Evolutionary conservation across 2,888 invertebrate genomes (phyloP).

Genomic region (Chrysolina oricalcia): DNA sequence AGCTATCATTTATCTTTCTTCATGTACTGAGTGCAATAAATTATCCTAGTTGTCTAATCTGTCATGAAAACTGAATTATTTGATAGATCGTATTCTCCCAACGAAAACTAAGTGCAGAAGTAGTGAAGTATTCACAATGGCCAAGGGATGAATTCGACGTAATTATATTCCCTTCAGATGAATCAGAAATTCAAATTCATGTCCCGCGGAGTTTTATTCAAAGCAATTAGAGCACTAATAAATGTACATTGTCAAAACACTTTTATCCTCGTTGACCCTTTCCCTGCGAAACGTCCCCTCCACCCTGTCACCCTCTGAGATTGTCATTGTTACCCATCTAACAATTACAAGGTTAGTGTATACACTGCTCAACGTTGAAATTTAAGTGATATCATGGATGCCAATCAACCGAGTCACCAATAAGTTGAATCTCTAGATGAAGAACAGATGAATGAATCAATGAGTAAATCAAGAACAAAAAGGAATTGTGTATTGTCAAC

Average conservation of each 20-base stretch:
- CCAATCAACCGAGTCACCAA: no score
- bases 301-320: not conserved
- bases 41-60: no score
- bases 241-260: conserved; percentile 43
- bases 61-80: no score
- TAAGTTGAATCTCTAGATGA: no score
- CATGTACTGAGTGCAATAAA: no score
- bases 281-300: conserved; percentile 28
- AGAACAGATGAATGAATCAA: no score
- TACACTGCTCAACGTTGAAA: conserved; percentile 20
- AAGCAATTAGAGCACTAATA: conserved; percentile 39
- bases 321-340: conserved; percentile 11
- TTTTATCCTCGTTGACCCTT: conserved; percentile 32
- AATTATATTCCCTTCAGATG: not conserved
- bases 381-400: no score
- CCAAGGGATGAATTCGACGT: not conserved
- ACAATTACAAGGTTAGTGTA: not conserved
- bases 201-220: not conserved
- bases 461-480: no score
- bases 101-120: no score
- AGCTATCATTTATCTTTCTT: no score
- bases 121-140: not conserved
- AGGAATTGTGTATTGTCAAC: no score
- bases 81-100: no score
- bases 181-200: conserved; percentile 5